Conservation (phyloP, 2,888 invertebrate species). For the Drosophila merina region DNA sequence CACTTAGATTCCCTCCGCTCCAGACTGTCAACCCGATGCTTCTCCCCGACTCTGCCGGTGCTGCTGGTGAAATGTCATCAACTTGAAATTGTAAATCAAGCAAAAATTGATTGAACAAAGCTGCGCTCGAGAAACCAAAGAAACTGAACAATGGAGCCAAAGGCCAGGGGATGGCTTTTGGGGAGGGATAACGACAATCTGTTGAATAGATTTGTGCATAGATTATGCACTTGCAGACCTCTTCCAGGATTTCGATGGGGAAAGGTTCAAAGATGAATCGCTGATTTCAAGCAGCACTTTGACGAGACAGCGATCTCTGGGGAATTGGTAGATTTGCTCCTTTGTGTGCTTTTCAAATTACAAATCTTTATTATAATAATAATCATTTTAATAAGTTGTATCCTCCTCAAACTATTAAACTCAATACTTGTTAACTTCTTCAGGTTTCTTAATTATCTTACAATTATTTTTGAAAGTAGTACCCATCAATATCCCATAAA, state of each 20-base stretch:
- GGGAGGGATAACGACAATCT: slow-evolving; percentile 31
- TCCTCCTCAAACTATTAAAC: no score
- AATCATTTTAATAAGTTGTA: no score
- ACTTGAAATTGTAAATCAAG: slow-evolving; percentile 69
- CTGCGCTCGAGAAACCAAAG: slow-evolving; percentile 37
- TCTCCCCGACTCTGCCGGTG: not conserved
- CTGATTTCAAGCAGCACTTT: not conserved
- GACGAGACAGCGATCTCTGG: slow-evolving; percentile 2
- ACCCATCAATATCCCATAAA: slow-evolving; percentile 16
- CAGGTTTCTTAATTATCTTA: not conserved
- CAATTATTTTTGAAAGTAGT: slow-evolving; percentile 7
- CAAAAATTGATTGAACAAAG: slow-evolving; percentile 71
- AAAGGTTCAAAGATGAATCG: slow-evolving; percentile 4
- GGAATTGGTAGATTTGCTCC: not conserved
- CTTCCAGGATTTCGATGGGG: not conserved
- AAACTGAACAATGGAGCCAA: slow-evolving; percentile 29
- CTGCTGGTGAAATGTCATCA: slow-evolving; percentile 64
- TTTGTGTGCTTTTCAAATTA: no score
- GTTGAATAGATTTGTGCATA: slow-evolving; percentile 48
- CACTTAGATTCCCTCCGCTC: slow-evolving; percentile 7
- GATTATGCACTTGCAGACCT: slow-evolving; percentile 32
- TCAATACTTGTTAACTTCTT: not conserved
- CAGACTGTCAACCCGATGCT: slow-evolving; percentile 34
- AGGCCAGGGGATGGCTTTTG: slow-evolving; percentile 23
- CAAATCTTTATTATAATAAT: no score